A percentile compares a stretch with the other conserved stretches of the same genome.
Evolutionary conservation across 2,888 invertebrate species (phyloP).

Genomic region (Laothoe populi): DNA sequence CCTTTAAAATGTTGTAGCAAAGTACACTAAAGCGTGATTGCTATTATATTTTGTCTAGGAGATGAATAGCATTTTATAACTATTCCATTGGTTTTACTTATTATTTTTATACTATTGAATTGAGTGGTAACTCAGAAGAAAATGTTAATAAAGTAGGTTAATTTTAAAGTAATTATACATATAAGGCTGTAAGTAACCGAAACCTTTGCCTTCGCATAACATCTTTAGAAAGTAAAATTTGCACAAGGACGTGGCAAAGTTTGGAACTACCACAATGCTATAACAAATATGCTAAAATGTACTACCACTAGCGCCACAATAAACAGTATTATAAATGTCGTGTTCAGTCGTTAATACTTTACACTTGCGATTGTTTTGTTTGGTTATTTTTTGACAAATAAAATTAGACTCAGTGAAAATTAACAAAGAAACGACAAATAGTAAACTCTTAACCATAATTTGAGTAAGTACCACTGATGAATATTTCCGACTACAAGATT

Average conservation of each 20-base stretch:
- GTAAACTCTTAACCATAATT: background rate
- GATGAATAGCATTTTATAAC: too few relatives aligned
- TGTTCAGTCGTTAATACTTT: background rate
- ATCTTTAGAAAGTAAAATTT: background rate
- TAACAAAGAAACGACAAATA: background rate
- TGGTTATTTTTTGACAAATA: constrained; percentile 2
- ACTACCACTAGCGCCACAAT: constrained; percentile 4
- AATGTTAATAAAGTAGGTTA: background rate
- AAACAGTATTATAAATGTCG: background rate
- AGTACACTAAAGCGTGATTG: too few relatives aligned
- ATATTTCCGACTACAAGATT: background rate
- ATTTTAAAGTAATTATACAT: background rate
- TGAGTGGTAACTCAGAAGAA: background rate
- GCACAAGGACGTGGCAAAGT: background rate
- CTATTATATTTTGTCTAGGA: background rate
- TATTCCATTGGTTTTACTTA: too few relatives aligned
- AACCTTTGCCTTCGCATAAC: background rate
- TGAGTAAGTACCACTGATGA: background rate
- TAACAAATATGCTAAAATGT: background rate
- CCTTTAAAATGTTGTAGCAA: too few relatives aligned
- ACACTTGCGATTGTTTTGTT: background rate
- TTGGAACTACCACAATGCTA: background rate
- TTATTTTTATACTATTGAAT: background rate
- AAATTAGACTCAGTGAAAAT: background rate
- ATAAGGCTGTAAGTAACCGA: background rate